Percentiles rank a stretch among this genome's conserved stretches.
Conservation (phyloP, 2,113 vertebrate genomes). For the Centrocercus urophasianus region DNA sequence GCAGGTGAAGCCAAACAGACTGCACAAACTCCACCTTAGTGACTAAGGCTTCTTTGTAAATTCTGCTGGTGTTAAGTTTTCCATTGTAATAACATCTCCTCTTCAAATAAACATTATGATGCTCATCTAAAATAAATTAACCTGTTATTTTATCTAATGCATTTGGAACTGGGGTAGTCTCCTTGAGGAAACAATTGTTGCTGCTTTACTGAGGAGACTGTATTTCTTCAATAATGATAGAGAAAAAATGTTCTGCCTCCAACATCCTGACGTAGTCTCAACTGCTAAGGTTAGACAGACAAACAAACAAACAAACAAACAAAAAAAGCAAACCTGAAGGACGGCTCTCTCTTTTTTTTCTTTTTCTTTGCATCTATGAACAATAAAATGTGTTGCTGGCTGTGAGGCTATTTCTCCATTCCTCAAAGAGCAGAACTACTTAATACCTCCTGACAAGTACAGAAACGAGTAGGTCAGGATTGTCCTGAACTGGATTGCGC, state of each 20-base stretch:
- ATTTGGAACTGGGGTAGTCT: slow-evolving; percentile 6
- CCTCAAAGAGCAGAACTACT: not conserved
- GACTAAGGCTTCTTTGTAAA: slow-evolving; percentile 51
- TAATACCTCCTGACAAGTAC: slow-evolving; percentile 57
- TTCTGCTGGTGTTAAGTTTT: slow-evolving; percentile 48
- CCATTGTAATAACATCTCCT: slow-evolving; percentile 48
- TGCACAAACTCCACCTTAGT: slow-evolving; percentile 49
- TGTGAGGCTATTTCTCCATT: slow-evolving; percentile 33
- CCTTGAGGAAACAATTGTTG: not conserved
- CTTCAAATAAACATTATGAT: slow-evolving; percentile 60
- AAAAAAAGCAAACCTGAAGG: not conserved
- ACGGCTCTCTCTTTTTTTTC: slow-evolving; percentile 4
- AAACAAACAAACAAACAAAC: not conserved
- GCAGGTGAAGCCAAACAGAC: slow-evolving; percentile 24
- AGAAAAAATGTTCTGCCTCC: not conserved
- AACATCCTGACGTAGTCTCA: not conserved
- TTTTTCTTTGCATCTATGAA: not conserved
- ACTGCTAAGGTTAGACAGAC: not conserved
- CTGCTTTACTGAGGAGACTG: not conserved
- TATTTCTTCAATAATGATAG: not conserved
- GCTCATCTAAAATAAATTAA: slow-evolving; percentile 68
- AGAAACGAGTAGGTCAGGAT: slow-evolving; percentile 65
- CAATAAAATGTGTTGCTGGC: not conserved
- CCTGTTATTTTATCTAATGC: slow-evolving; percentile 19
- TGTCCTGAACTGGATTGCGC: slow-evolving; percentile 49